Conservation (phyloP, 2,113 vertebrate species). For the Nothocercus julius region DNA sequence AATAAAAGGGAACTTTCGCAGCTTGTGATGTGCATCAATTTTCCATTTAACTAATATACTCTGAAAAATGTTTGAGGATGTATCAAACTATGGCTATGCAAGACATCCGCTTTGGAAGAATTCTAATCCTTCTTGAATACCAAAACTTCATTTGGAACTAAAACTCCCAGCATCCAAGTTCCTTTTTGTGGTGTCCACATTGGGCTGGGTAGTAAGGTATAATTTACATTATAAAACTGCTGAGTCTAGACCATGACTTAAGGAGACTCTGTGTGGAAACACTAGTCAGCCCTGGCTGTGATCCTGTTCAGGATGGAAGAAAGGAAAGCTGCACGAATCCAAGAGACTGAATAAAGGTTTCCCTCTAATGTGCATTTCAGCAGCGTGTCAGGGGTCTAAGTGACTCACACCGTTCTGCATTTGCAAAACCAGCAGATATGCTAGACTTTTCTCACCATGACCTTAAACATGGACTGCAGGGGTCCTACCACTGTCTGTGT, state of each 20-base stretch:
- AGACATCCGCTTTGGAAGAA: background rate
- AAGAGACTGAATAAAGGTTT: slow-evolving; percentile 9
- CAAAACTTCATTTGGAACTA: background rate
- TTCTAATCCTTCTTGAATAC: background rate
- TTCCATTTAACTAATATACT: background rate
- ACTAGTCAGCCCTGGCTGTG: background rate
- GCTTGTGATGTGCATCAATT: background rate
- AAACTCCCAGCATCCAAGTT: background rate
- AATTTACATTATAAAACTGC: slow-evolving; percentile 11
- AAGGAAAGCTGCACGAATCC: background rate
- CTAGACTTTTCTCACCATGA: background rate
- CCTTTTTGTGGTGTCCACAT: background rate
- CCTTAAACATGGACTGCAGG: background rate
- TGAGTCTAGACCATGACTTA: slow-evolving; percentile 12
- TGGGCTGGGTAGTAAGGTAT: background rate
- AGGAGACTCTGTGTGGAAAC: background rate
- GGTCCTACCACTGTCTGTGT: background rate
- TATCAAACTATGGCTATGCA: background rate
- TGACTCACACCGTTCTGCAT: background rate
- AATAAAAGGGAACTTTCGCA: background rate
- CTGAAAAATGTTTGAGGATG: background rate
- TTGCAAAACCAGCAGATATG: background rate
- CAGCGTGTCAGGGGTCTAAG: background rate
- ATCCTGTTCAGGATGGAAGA: background rate
- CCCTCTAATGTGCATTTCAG: background rate